Evolutionary conservation across 2,888 invertebrate genomes (phyloP).

Genomic region (Sinelater perroti): DNA sequence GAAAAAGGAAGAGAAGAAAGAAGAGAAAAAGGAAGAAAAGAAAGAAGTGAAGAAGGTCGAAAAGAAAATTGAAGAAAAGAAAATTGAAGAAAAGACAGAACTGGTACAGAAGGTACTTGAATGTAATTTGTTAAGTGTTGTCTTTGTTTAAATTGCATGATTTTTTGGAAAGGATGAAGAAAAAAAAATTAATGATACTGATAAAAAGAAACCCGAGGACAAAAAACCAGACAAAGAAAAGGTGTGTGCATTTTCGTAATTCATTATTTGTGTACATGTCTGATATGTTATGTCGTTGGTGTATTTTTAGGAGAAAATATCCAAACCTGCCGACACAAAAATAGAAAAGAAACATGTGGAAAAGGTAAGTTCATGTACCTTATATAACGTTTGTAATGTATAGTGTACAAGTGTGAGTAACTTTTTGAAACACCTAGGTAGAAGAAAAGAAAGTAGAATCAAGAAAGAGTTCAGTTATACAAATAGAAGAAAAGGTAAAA

Average conservation of each 20-base stretch:
- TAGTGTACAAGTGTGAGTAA: constrained; percentile 19
- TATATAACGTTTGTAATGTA: neutral
- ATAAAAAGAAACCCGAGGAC: constrained; percentile 50
- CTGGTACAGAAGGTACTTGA: constrained; percentile 25
- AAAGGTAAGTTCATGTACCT: constrained; percentile 42
- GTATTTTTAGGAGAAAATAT: constrained; percentile 56
- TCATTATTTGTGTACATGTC: constrained; percentile 39
- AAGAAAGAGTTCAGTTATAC: constrained; percentile 55
- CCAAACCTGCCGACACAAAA: constrained; percentile 67
- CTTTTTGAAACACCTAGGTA: constrained; percentile 46
- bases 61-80: constrained; percentile 53
- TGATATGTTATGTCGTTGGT: constrained; percentile 27
- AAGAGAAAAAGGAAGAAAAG: constrained; percentile 52
- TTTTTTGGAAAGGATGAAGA: constrained; percentile 54
- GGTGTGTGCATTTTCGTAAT: constrained; percentile 27
- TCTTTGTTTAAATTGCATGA: constrained; percentile 9
- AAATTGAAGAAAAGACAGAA: constrained; percentile 51
- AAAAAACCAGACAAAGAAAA: constrained; percentile 44
- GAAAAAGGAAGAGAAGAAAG: constrained; percentile 51
- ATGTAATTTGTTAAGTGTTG: neutral
- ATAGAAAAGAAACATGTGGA: no score
- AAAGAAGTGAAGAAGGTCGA: constrained; percentile 53
- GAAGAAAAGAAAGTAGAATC: constrained; percentile 58
- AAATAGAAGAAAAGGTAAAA: constrained; percentile 56
- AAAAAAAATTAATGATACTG: constrained; percentile 55